Evolutionary conservation across 2,888 invertebrate species (phyloP).

Genomic region (Allygus modestus): DNA sequence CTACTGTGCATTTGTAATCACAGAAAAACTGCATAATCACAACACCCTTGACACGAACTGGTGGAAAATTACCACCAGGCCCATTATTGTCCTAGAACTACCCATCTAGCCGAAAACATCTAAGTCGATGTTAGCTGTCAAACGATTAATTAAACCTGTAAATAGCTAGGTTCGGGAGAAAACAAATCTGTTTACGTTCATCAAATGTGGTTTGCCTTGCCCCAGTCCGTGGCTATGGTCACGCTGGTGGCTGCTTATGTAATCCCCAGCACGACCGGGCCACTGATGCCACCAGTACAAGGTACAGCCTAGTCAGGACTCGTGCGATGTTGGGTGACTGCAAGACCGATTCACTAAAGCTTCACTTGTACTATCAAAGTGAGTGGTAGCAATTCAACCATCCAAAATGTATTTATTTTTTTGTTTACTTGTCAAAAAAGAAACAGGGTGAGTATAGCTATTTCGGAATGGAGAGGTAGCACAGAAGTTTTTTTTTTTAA

Average conservation of each 20-base stretch:
- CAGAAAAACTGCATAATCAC: background rate
- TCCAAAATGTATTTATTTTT: too few species aligned
- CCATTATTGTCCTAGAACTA: background rate
- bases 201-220: slow-evolving; percentile 27
- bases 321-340: background rate
- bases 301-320: background rate
- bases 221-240: slow-evolving; percentile 1
- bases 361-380: too few species aligned
- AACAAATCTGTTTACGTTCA: background rate
- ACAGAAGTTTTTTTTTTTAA: too few species aligned
- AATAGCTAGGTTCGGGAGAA: background rate
- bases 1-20: background rate
- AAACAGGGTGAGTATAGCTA: too few species aligned
- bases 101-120: background rate
- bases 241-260: background rate
- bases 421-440: too few species aligned
- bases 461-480: too few species aligned
- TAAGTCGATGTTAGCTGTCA: background rate
- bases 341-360: too few species aligned
- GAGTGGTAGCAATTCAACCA: too few species aligned
- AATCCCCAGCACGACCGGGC: background rate
- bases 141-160: background rate
- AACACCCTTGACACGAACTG: background rate
- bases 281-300: slow-evolving; percentile 20
- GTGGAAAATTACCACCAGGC: background rate